Conservation (phyloP, 2,797 vertebrate species). For the Odontamblyopus rebecca region DNA sequence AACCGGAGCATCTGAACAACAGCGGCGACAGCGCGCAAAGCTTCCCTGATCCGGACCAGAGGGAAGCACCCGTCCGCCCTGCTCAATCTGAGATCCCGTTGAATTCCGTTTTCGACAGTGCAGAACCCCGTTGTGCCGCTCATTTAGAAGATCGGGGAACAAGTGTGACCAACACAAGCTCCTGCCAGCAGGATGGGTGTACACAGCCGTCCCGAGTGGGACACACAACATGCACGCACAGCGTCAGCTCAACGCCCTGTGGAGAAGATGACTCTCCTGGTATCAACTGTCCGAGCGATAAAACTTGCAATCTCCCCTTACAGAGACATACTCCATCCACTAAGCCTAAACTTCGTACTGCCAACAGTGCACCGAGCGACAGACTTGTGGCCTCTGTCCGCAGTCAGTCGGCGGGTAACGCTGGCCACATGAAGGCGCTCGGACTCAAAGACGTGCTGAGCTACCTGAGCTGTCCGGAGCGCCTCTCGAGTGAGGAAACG, state of each 20-base stretch:
- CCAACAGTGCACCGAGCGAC: conserved; percentile 66
- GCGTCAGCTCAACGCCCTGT: conserved; percentile 18
- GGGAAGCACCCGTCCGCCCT: conserved; percentile 58
- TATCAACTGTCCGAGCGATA: conserved; percentile 40
- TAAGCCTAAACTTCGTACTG: conserved; percentile 67
- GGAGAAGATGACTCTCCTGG: conserved; percentile 28
- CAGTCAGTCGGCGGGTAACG: conserved; percentile 58
- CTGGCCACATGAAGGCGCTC: conserved; percentile 76
- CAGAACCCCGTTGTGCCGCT: conserved; percentile 63
- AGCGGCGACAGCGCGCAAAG: conserved; percentile 71
- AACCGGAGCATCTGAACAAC: conserved; percentile 39
- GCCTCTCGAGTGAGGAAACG: conserved; percentile 69
- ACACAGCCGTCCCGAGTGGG: conserved; percentile 34
- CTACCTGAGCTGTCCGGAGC: conserved; percentile 79
- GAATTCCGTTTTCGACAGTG: conserved; percentile 61
- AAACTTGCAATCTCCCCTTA: conserved; percentile 57
- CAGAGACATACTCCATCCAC: conserved; percentile 45
- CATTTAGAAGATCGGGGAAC: conserved; percentile 64
- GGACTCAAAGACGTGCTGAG: conserved; percentile 83
- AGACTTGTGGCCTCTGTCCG: conserved; percentile 69
- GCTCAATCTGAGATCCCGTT: conserved; percentile 42
- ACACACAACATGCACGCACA: conserved; percentile 26
- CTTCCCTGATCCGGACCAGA: conserved; percentile 73
- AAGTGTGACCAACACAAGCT: conserved; percentile 55
- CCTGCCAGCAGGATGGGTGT: conserved; percentile 44